phyloP scores from a whole-genome alignment of 2,797 vertebrate genomes.

The Syngnathus rostellatus region DNA sequence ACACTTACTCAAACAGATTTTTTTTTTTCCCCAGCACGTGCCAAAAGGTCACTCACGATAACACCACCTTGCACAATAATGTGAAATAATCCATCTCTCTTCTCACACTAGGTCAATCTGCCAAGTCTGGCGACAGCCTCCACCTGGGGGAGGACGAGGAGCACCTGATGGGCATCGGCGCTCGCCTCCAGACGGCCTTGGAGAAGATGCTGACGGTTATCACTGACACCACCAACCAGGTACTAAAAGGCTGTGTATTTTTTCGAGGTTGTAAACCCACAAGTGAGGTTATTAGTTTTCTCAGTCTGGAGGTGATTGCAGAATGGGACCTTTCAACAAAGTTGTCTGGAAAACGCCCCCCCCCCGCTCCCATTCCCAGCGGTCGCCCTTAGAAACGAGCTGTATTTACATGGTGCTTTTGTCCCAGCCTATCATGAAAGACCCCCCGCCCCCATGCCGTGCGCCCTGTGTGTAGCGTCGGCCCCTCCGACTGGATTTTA shows the following conservation, averaged over 20 bases:
- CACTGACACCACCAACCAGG: constrained; percentile 82
- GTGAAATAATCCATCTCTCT: neutral
- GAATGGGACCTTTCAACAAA: constrained; percentile 45
- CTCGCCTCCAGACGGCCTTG: constrained; percentile 81
- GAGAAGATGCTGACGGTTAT: constrained; percentile 89
- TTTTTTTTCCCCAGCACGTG: neutral
- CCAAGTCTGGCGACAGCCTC: constrained; percentile 57
- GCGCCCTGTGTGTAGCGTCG: constrained; percentile 19
- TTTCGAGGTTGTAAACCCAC: constrained; percentile 6
- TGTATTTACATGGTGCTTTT: constrained; percentile 62
- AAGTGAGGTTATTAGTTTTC: constrained; percentile 21
- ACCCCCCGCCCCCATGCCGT: constrained; percentile 9
- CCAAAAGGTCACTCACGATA: neutral
- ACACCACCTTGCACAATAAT: neutral
- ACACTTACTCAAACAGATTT: neutral
- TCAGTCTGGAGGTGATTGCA: constrained; percentile 49
- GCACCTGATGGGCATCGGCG: constrained; percentile 74
- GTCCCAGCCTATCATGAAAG: constrained; percentile 47
- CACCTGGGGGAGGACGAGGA: constrained; percentile 73
- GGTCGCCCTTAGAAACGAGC: constrained; percentile 65
- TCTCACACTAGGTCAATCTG: constrained; percentile 50
- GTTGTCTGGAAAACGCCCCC: constrained; percentile 48
- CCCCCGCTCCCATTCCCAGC: constrained; percentile 54
- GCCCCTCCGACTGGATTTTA: constrained; percentile 33
- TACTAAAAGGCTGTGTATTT: constrained; percentile 40